phyloP scores from a whole-genome alignment of 2,888 invertebrate species.

The Ametastegia equiseti region DNA sequence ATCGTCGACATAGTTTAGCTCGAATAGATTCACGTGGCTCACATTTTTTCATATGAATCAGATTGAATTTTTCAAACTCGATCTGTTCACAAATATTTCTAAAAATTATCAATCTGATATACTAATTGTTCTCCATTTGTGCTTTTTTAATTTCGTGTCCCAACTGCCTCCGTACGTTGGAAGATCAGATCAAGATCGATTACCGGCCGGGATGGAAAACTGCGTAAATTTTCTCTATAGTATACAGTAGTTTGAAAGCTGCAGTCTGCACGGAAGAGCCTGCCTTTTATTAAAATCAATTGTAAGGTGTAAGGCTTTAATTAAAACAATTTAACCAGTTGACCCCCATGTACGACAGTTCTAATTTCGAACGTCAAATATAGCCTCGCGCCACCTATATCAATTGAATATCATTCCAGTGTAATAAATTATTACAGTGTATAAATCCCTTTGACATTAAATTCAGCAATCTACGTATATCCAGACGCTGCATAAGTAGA shows the following conservation, averaged over 20 bases:
- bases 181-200: background rate
- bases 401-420: conserved; percentile 23
- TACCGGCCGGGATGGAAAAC: background rate
- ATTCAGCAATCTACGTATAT: background rate
- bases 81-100: no score
- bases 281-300: conserved; percentile 70
- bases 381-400: conserved; percentile 36
- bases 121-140: no score
- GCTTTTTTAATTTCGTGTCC: no score
- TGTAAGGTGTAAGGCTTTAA: conserved; percentile 73
- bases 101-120: no score
- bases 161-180: no score
- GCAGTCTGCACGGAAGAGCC: no score
- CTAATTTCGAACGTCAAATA: conserved; percentile 57
- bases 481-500: no score
- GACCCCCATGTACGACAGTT: conserved; percentile 62
- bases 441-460: background rate
- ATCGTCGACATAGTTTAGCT: no score
- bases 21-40: no score
- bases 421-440: background rate
- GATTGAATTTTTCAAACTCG: no score
- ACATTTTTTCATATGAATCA: no score
- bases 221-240: background rate
- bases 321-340: conserved; percentile 70
- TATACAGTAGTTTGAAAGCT: background rate